Percentiles rank a stretch among this genome's conserved stretches.
Conservation (phyloP, 2,797 vertebrate species). For the Acanthis flammea region DNA sequence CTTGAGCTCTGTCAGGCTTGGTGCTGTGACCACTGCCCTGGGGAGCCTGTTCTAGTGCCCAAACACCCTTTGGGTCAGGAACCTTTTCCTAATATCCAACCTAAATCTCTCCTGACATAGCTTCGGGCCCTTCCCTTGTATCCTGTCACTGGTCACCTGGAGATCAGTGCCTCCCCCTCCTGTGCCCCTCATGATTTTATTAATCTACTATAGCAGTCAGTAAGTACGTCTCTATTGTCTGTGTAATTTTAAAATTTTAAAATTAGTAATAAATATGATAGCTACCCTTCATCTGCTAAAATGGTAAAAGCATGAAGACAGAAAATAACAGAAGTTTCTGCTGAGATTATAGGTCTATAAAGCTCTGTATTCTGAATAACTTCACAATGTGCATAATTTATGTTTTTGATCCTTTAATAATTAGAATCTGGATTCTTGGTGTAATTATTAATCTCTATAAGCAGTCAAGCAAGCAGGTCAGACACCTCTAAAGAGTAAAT, state of each 20-base stretch:
- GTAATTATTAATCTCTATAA: background rate
- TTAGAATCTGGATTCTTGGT: background rate
- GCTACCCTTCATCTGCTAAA: background rate
- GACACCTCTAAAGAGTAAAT: background rate
- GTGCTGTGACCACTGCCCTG: background rate
- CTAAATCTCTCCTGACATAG: fast-evolving
- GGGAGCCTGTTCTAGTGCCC: background rate
- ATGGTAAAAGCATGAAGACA: background rate
- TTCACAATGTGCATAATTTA: background rate
- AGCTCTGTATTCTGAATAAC: background rate
- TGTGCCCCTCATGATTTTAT: background rate
- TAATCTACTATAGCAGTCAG: background rate
- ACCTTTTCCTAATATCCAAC: background rate
- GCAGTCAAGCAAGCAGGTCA: background rate
- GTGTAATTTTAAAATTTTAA: background rate
- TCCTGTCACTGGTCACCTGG: background rate
- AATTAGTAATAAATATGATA: background rate
- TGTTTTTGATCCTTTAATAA: background rate
- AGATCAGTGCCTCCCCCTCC: background rate
- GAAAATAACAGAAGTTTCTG: background rate
- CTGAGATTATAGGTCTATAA: background rate
- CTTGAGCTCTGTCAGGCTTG: background rate
- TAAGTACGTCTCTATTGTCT: background rate
- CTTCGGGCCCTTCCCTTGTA: background rate
- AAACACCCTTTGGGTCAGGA: fast-evolving